These are phyloP conservation scores for Brachionus koreanus DNA, from an alignment of 1,140 invertebrate species.

Conservation along the genomic window DNA sequence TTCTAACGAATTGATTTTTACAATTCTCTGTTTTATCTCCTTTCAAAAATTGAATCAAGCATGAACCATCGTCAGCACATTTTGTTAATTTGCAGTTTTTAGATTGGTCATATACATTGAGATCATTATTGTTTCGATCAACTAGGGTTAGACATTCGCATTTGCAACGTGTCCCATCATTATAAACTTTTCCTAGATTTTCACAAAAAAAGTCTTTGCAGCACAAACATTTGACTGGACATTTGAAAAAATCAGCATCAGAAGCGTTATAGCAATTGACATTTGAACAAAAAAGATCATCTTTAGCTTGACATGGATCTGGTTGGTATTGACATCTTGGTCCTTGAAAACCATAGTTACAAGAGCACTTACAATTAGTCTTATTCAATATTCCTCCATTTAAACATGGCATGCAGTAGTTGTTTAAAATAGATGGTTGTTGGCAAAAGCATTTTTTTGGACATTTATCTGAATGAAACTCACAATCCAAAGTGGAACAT, in stretches of 20 bases:
- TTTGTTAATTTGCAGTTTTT: background rate
- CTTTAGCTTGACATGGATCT: background rate
- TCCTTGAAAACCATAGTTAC: constrained; percentile 1
- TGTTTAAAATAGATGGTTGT: background rate
- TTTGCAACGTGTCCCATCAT: background rate
- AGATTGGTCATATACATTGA: background rate
- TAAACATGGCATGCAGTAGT: constrained; percentile 21
- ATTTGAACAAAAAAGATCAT: constrained; percentile 12
- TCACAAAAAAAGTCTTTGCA: constrained; percentile 4
- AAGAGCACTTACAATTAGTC: constrained; percentile 12
- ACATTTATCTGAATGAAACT: background rate
- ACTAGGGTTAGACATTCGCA: background rate
- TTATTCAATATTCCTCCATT: constrained; percentile 17
- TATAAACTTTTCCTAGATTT: constrained; percentile 25
- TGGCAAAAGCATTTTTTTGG: constrained; percentile 30
- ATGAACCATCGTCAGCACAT: background rate
- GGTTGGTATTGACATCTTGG: constrained; percentile 30
- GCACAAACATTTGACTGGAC: constrained; percentile 40
- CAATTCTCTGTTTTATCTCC: background rate
- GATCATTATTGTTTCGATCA: background rate
- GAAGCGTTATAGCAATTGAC: constrained; percentile 17
- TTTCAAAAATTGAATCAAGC: background rate
- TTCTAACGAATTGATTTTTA: constrained; percentile 10
- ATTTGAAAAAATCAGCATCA: constrained; percentile 15
- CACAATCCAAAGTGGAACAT: background rate